A percentile compares a stretch with the other conserved stretches of the same genome.
Evolutionary conservation across 1,140 invertebrate species (phyloP).

Genomic region (Ceratina japonica): DNA sequence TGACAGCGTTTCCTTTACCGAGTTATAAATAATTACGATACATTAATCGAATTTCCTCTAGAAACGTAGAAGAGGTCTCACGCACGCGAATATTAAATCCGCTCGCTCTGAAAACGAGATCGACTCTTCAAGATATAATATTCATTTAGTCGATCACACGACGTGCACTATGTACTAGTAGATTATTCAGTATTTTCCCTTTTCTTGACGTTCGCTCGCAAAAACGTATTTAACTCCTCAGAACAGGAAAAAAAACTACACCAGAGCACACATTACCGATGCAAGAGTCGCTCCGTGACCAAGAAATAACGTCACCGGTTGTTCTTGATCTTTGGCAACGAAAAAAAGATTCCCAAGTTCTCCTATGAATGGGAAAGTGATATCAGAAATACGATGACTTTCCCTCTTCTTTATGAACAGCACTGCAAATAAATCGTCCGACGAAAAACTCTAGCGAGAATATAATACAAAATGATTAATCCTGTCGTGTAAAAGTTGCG

Average conservation of each 20-base stretch:
- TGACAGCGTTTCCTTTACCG: neutral
- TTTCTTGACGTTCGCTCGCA: neutral
- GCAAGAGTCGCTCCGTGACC: too few relatives aligned
- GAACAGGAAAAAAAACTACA: slow-evolving; percentile 21
- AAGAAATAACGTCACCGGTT: slow-evolving; percentile 38
- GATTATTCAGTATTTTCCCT: neutral
- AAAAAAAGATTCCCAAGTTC: slow-evolving; percentile 55
- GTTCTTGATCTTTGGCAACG: slow-evolving; percentile 69
- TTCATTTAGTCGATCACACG: neutral
- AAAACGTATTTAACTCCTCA: neutral
- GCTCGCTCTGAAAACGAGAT: neutral
- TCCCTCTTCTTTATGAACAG: too few relatives aligned
- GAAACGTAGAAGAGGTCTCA: neutral
- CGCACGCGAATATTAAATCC: slow-evolving; percentile 6
- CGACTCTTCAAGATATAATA: neutral
- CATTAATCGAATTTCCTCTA: slow-evolving; percentile 4
- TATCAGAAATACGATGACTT: slow-evolving; percentile 60
- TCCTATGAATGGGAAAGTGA: slow-evolving; percentile 61
- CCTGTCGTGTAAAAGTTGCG: neutral
- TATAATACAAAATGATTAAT: too few relatives aligned
- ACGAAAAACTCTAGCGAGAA: too few relatives aligned
- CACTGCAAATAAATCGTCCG: too few relatives aligned
- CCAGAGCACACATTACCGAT: slow-evolving; percentile 6
- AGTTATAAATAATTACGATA: neutral
- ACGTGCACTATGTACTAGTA: neutral